Base-by-base conservation (phyloP, 2,113 vertebrate genomes). In the Aspiorhynchus laticeps region DNA sequence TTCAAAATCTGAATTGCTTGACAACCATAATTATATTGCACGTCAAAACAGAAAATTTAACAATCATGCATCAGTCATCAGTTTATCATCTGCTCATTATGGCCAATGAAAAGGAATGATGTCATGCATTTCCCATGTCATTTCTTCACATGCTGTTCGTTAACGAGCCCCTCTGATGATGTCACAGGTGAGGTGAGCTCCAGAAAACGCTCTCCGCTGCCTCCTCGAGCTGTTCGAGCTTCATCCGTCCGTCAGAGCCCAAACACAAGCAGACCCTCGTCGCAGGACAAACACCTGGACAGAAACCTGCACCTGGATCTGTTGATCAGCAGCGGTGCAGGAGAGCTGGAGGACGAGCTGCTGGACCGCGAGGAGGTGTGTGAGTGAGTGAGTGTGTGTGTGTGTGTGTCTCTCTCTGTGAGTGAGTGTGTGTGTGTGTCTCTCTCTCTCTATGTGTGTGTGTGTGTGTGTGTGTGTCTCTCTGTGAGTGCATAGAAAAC, bases 341-440 rank as follows among this genome's bases (percentile, higher is more conserved):
- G 89, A n/a, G 95, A 94, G 0, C 92, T 94, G 85, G 94, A 93
- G 11, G 93, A 96, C 28, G 96, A 98, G 87, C 93, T 93, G 21
- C 94, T 96, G 63, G 97, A 99, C 87, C 95, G 94, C 31, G 95
- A 98, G 71, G 98, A 98, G 97, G 98, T 98, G 90, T 33, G 28
- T 19, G 28, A 1, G 28, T 9, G 28, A 2, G 48, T 51, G 48
- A 5, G 48, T 14, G 46, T 4, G 46, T 14, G 1, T 15, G 48
- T 17, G 48, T 5, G 15, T 5, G 48, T n/a, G n/a, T n/a, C n/a
- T n/a, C n/a, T n/a, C n/a, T n/a, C n/a, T n/a, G n/a, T n/a, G n/a
- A n/a, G n/a, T n/a, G n/a, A n/a, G n/a, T n/a, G n/a, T 51, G 48
- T 5, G 48, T 48, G 43, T 46, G 46, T 46, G n/a, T n/a, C n/a